Conservation (phyloP, 1,140 invertebrate genomes). For the Brachystomella parvula region DNA sequence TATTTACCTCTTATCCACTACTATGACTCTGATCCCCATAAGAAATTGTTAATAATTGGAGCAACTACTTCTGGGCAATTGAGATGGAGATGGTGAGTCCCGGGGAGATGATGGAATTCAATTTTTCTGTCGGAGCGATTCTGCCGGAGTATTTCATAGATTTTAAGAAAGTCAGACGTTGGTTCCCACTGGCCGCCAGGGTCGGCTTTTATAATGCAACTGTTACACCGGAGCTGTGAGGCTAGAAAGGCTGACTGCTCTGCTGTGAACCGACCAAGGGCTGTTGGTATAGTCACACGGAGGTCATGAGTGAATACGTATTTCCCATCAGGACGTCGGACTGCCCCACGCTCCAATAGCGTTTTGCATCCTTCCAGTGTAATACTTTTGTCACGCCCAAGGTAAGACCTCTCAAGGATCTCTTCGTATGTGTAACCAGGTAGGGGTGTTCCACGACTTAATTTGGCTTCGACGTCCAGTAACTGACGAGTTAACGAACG, state of each 20-base stretch:
- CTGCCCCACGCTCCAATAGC: constrained; percentile 40
- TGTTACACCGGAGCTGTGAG: constrained; percentile 16
- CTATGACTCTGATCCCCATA: constrained; percentile 1
- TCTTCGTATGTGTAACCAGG: constrained; percentile 33
- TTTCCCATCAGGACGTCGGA: constrained; percentile 15
- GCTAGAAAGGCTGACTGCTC: constrained; percentile 23
- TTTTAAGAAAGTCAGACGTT: constrained; percentile 21
- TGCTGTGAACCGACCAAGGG: constrained; percentile 15
- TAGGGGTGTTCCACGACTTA: constrained; percentile 3
- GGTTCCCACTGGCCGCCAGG: constrained; percentile 34
- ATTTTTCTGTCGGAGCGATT: constrained; percentile 1
- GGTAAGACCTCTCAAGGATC: constrained; percentile 36
- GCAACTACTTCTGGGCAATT: constrained; percentile 25
- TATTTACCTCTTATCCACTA: no score
- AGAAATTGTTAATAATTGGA: constrained; percentile 32
- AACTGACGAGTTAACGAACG: constrained; percentile 2
- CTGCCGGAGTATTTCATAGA: constrained; percentile 13
- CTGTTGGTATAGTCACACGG: constrained; percentile 22
- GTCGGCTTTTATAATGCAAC: constrained; percentile 34
- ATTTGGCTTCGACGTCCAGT: constrained; percentile 27
- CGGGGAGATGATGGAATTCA: constrained; percentile 31
- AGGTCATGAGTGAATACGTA: constrained; percentile 32
- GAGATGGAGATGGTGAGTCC: constrained; percentile 36
- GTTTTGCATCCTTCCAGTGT: constrained; percentile 38
- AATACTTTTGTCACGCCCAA: constrained; percentile 34